phyloP scores from a whole-genome alignment of 2,113 vertebrate genomes.

The Sander lucioperca region DNA sequence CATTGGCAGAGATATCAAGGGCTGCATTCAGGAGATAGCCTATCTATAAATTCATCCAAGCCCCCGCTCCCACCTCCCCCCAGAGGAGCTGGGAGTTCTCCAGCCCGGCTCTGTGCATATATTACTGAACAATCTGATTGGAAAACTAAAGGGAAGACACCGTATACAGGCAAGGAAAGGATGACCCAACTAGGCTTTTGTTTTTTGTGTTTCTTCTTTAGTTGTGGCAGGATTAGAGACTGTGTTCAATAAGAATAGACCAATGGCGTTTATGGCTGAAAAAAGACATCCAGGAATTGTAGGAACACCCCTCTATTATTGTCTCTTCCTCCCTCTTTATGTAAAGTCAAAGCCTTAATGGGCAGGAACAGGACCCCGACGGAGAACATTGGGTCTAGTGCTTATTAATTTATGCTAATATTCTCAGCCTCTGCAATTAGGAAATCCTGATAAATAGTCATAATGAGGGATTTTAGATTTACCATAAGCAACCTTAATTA shows the following conservation, averaged over 20 bases:
- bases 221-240: slow-evolving; percentile 13
- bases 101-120: slow-evolving; percentile 54
- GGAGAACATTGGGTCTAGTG: neutral
- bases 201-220: slow-evolving; percentile 33
- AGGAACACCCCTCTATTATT: slow-evolving; percentile 29
- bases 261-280: neutral
- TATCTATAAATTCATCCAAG: slow-evolving; percentile 64
- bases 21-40: slow-evolving; percentile 70
- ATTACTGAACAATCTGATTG: slow-evolving; percentile 47
- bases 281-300: slow-evolving; percentile 36
- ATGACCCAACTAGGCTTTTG: neutral
- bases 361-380: slow-evolving; percentile 20
- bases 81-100: slow-evolving; percentile 35
- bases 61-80: neutral
- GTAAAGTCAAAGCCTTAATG: slow-evolving; percentile 40
- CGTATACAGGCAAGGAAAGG: neutral
- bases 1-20: slow-evolving; percentile 60
- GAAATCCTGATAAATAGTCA: slow-evolving; percentile 43
- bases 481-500: slow-evolving; percentile 5
- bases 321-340: slow-evolving; percentile 31
- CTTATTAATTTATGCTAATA: slow-evolving; percentile 54
- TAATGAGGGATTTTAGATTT: slow-evolving; percentile 25
- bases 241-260: neutral
- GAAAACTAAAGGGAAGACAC: slow-evolving; percentile 21
- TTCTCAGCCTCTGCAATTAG: slow-evolving; percentile 37